Percentiles rank a stretch among this genome's conserved stretches.
Conservation (phyloP, 2,113 vertebrate species). For the Melanostigma gelatinosum region DNA sequence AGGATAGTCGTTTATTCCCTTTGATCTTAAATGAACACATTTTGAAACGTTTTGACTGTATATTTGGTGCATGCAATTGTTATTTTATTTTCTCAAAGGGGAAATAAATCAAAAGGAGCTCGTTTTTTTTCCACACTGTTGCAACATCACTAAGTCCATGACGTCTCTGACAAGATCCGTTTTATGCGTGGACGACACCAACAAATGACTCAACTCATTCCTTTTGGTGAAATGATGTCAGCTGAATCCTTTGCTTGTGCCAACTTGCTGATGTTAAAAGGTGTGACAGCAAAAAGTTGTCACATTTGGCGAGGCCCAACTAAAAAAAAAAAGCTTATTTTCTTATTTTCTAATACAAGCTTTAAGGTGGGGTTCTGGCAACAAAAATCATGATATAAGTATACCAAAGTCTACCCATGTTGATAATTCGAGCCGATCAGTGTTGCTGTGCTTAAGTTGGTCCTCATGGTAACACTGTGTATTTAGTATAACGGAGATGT, state of each 20-base stretch:
- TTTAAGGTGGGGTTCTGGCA: not conserved
- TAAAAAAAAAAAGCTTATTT: not conserved
- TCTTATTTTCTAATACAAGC: not conserved
- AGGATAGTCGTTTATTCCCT: not conserved
- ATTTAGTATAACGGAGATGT: slow-evolving; percentile 65
- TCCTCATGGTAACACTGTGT: slow-evolving; percentile 71
- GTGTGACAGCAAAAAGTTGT: slow-evolving; percentile 21
- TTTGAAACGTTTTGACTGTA: not conserved
- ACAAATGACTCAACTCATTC: slow-evolving; percentile 34
- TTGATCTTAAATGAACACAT: not conserved
- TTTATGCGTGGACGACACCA: slow-evolving; percentile 18
- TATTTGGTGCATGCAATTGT: not conserved
- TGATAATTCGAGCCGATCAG: slow-evolving; percentile 24
- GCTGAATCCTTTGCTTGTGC: slow-evolving; percentile 8
- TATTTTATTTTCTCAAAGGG: not conserved
- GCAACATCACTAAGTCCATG: slow-evolving; percentile 45
- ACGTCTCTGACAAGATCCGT: not conserved
- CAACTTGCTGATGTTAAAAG: slow-evolving; percentile 22
- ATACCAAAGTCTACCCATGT: not conserved
- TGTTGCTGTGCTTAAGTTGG: slow-evolving; percentile 20
- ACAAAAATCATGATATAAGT: too few species aligned
- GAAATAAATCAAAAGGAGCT: not conserved
- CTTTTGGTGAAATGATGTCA: slow-evolving; percentile 32
- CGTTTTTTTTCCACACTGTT: not conserved
- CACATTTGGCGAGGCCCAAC: not conserved